Evolutionary conservation across 2,113 vertebrate species (phyloP), one percentile per base, ranked within the genome.

Genomic region (Leucopsar rothschildi): DNA sequence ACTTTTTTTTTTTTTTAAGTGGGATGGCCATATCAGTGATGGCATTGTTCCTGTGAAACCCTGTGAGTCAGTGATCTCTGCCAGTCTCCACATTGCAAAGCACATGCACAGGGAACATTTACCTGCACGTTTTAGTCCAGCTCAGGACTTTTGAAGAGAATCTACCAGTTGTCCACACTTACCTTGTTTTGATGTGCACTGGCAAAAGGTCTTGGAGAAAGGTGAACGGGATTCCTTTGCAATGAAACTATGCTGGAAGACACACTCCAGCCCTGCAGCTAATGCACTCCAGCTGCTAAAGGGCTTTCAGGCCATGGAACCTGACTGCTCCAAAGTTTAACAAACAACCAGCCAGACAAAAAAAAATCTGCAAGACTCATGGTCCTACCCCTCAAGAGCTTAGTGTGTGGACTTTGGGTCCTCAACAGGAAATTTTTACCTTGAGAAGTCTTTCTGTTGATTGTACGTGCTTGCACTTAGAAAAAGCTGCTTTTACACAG

Each of bases 211-310:
- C 50, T 80, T 72, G 50, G 88, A 77, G 66, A 37, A 77, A 77
- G 44, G 78, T 63, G 63, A 63, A 29, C 2, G 13, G 44, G 55
- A 94, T 95, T 94, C 85, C 33, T 94, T 85, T 95, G 31, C 25
- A 33, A 65, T 95, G 71, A 95, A 90, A 45, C 37, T 65, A 0
- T 60, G 12, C 63, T 92, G 63, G 71, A 45, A 86, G 79, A 77
- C 76, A 7, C 3, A 20, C 39, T 65, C 66, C 79, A 65, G n/a
- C 39, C 17, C 12, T 82, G 59, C 2, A 2, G 42, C 44, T 93
- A 85, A 95, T 77, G 55, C 15, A 13, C 29, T 94, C 79, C 95
- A 96, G 88, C 85, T 96, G 88, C 88, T 63, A 2, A 12, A 80
- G 79, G 57, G n/a, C 85, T 92, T 69, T 65, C 63, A 88, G 88